Evolutionary conservation across 2,888 invertebrate species (phyloP).

Genomic region (Dolichomitus sp.): DNA sequence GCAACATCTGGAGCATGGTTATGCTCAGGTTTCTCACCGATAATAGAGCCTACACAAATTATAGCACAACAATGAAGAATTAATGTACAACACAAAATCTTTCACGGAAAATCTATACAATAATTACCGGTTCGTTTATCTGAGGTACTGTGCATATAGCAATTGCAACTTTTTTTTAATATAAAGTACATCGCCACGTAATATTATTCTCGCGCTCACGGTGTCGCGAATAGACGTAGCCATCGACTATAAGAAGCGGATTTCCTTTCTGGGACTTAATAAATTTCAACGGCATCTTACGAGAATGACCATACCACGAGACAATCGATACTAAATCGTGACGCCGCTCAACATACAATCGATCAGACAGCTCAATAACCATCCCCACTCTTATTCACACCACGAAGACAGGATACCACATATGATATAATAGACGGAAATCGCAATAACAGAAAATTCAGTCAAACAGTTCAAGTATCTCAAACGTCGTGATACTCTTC

Average conservation of each 20-base stretch:
- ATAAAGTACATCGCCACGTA: not conserved
- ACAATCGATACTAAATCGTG: not conserved
- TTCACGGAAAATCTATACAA: not conserved
- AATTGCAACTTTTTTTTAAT: not conserved
- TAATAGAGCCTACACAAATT: constrained; percentile 12
- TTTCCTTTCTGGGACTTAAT: no score
- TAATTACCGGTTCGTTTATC: not conserved
- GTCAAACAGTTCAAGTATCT: no score
- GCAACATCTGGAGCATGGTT: constrained; percentile 21
- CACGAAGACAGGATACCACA: not conserved
- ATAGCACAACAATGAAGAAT: not conserved
- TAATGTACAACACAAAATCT: not conserved
- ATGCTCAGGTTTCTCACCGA: constrained; percentile 42
- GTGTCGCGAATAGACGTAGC: no score
- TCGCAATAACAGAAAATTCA: no score
- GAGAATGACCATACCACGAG: not conserved
- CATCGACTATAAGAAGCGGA: no score
- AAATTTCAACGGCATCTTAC: not conserved
- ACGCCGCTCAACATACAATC: not conserved
- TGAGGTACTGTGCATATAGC: not conserved
- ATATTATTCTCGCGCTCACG: not conserved
- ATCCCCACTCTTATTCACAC: not conserved
- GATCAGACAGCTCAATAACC: not conserved
- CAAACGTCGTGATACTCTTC: no score
- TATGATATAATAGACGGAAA: no score